These are phyloP conservation scores for Ooceraea biroi DNA, from an alignment of 1,140 invertebrate genomes.

Conservation along the genomic window DNA sequence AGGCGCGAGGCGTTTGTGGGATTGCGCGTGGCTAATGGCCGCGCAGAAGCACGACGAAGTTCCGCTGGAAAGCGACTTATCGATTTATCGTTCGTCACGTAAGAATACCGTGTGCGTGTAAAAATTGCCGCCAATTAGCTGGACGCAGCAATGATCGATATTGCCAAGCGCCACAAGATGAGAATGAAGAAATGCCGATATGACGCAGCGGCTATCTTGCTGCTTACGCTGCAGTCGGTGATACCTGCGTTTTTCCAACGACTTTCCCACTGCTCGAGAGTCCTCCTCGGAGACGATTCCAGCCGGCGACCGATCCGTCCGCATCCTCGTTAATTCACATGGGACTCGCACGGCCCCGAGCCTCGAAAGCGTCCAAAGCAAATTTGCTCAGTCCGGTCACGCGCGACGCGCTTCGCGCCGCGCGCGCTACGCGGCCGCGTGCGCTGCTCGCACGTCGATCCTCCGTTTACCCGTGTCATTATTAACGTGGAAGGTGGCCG, in stretches of 20 bases:
- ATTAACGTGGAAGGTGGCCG: slow-evolving; percentile 69
- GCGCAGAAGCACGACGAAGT: too few relatives aligned
- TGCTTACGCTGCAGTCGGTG: too few relatives aligned
- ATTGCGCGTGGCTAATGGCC: not conserved
- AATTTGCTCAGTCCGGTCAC: slow-evolving; percentile 78
- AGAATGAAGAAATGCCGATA: too few relatives aligned
- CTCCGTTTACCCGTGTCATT: slow-evolving; percentile 76
- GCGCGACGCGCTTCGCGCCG: slow-evolving; percentile 64
- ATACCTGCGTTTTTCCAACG: too few relatives aligned
- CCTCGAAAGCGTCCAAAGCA: slow-evolving; percentile 69
- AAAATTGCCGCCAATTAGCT: not conserved
- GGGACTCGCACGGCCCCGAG: slow-evolving; percentile 42
- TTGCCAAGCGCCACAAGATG: too few relatives aligned
- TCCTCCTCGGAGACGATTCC: too few relatives aligned
- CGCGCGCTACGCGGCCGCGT: slow-evolving; percentile 48
- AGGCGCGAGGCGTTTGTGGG: slow-evolving; percentile 44
- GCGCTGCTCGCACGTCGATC: slow-evolving; percentile 63
- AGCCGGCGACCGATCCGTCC: too few relatives aligned
- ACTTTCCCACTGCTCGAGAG: not conserved
- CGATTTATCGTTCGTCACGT: slow-evolving; percentile 24
- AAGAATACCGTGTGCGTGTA: too few relatives aligned
- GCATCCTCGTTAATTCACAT: slow-evolving; percentile 73
- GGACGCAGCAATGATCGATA: not conserved
- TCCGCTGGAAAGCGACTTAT: too few relatives aligned
- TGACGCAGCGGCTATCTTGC: too few relatives aligned